Conservation (phyloP, 2,888 invertebrate species). For the Herminia tarsipennalis region DNA sequence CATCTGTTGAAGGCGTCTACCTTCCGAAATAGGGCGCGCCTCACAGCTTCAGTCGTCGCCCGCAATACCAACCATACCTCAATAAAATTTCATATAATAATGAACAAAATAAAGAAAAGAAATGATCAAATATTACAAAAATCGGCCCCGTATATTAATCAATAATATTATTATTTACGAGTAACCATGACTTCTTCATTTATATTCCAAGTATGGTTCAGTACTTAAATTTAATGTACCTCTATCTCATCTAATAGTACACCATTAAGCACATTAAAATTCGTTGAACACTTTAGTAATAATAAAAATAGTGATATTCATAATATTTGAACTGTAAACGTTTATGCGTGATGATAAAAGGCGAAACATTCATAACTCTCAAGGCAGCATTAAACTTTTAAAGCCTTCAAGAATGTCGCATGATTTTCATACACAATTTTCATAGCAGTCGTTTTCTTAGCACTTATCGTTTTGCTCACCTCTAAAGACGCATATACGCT, state of each 20-base stretch:
- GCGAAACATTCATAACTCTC: conserved; percentile 40
- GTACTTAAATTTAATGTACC: too few relatives aligned
- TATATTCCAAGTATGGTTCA: too few relatives aligned
- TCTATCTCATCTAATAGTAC: not conserved
- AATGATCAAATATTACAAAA: too few relatives aligned
- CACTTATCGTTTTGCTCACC: conserved; percentile 51
- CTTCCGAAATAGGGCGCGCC: too few relatives aligned
- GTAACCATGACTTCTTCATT: too few relatives aligned
- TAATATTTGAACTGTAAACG: conserved; percentile 27
- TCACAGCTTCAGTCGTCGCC: too few relatives aligned
- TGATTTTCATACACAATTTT: conserved; percentile 55
- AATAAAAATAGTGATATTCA: conserved; percentile 33
- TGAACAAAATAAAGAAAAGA: too few relatives aligned
- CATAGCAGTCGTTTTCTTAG: conserved; percentile 54
- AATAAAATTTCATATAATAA: too few relatives aligned
- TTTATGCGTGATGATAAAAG: conserved; percentile 41
- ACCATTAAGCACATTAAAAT: not conserved
- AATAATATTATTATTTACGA: too few relatives aligned
- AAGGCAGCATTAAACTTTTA: conserved; percentile 41
- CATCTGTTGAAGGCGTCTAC: too few relatives aligned
- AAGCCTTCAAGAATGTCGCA: conserved; percentile 52
- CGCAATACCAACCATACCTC: too few relatives aligned
- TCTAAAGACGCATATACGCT: conserved; percentile 44
- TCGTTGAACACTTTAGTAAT: conserved; percentile 16
- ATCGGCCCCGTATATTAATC: too few relatives aligned